Conservation (phyloP, 2,888 invertebrate genomes). For the Toxonevra muliebris region DNA sequence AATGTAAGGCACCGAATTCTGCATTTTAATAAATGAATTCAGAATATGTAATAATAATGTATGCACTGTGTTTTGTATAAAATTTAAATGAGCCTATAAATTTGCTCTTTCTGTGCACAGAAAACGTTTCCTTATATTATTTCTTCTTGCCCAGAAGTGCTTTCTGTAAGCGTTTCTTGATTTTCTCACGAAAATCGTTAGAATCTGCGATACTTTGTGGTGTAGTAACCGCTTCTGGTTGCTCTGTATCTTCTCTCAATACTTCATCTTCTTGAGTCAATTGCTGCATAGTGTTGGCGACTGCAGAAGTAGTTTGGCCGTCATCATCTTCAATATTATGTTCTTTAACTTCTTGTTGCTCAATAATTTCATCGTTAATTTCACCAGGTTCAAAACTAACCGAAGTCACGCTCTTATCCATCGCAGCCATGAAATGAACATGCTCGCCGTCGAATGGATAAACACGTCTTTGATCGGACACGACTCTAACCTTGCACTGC, state of each 20-base stretch:
- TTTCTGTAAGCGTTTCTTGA: slow-evolving; percentile 59
- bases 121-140: slow-evolving; percentile 36
- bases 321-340: slow-evolving; percentile 30
- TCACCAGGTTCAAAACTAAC: slow-evolving; percentile 54
- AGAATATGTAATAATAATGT: too few relatives aligned
- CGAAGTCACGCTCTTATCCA: slow-evolving; percentile 60
- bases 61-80: too few relatives aligned
- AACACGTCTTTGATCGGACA: slow-evolving; percentile 58
- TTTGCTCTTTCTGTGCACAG: too few relatives aligned
- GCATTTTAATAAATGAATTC: too few relatives aligned
- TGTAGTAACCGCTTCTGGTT: slow-evolving; percentile 19
- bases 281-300: slow-evolving; percentile 7
- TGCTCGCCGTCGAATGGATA: slow-evolving; percentile 60
- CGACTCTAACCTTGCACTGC: slow-evolving; percentile 59
- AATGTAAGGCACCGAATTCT: not conserved
- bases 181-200: slow-evolving; percentile 61
- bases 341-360: slow-evolving; percentile 27
- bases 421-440: slow-evolving; percentile 60
- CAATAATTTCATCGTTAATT: slow-evolving; percentile 32
- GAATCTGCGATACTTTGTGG: slow-evolving; percentile 37
- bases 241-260: not conserved
- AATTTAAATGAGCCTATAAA: too few relatives aligned
- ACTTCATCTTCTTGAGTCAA: slow-evolving; percentile 9
- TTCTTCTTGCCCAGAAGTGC: slow-evolving; percentile 59
- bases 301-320: slow-evolving; percentile 10